Percentiles rank a stretch among this genome's conserved stretches.
phyloP scores from a whole-genome alignment of 1,140 invertebrate species.

The Achroia grisella region DNA sequence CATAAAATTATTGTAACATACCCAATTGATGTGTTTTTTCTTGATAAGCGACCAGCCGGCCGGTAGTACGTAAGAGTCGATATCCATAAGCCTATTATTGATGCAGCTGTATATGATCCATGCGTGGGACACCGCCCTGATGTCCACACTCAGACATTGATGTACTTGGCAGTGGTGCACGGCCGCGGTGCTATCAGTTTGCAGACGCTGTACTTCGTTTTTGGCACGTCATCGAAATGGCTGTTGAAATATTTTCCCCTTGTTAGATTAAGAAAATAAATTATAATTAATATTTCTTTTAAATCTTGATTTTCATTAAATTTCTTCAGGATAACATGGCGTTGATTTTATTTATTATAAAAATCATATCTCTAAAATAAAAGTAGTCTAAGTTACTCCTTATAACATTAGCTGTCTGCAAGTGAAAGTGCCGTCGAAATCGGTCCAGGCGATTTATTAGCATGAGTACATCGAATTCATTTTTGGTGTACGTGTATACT shows the following conservation, averaged over 20 bases:
- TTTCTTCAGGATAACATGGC: too few relatives aligned
- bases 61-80: constrained; percentile 65
- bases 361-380: too few relatives aligned
- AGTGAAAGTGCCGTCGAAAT: too few relatives aligned
- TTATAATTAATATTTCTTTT: background rate
- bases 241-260: constrained; percentile 29
- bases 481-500: too few relatives aligned
- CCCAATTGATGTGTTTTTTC: constrained; percentile 66
- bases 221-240: constrained; percentile 74
- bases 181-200: constrained; percentile 75
- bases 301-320: too few relatives aligned
- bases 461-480: too few relatives aligned
- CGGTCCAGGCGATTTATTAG: too few relatives aligned
- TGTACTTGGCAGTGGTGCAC: constrained; percentile 75
- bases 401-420: too few relatives aligned
- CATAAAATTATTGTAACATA: constrained; percentile 26
- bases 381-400: too few relatives aligned
- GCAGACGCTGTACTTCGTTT: constrained; percentile 69
- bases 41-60: constrained; percentile 73
- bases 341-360: too few relatives aligned
- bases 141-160: constrained; percentile 74
- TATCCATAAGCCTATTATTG: constrained; percentile 43
- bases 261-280: background rate
- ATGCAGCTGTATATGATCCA: constrained; percentile 75
- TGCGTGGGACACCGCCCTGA: constrained; percentile 70